Evolutionary conservation across 2,888 invertebrate species (phyloP).

Genomic region (Phoenoteleia sp.): DNA sequence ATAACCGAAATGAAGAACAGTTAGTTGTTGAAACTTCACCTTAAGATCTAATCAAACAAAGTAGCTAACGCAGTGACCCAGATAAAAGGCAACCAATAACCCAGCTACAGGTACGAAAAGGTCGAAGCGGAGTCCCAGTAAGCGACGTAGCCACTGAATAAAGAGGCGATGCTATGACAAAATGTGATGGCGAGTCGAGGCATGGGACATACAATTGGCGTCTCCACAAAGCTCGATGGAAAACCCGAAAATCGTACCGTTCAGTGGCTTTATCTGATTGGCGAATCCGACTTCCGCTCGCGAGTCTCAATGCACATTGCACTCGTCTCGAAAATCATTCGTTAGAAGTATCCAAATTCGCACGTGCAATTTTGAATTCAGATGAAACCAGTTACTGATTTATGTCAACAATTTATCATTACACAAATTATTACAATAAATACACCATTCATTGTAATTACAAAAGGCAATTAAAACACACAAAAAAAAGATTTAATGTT

Average conservation of each 20-base stretch:
- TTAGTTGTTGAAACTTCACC: too few species aligned
- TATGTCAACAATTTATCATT: too few species aligned
- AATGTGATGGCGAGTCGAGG: conserved; percentile 38
- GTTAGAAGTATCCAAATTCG: too few species aligned
- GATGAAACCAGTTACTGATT: too few species aligned
- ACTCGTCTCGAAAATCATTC: conserved; percentile 29
- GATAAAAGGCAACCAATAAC: neutral
- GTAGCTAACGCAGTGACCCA: neutral
- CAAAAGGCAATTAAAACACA: too few species aligned
- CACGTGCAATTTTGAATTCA: too few species aligned
- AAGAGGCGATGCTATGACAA: conserved; percentile 33
- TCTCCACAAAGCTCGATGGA: conserved; percentile 56
- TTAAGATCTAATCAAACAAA: too few species aligned
- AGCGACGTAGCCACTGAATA: conserved; percentile 61
- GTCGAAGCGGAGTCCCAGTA: conserved; percentile 46
- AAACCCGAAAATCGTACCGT: conserved; percentile 36
- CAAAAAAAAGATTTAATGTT: too few species aligned
- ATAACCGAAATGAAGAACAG: too few species aligned
- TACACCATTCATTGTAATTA: too few species aligned
- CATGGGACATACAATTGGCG: conserved; percentile 70
- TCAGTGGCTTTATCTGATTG: conserved; percentile 42
- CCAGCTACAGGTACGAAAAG: neutral
- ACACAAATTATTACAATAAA: too few species aligned
- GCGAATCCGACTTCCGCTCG: conserved; percentile 43
- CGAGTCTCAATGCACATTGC: conserved; percentile 18